Conservation (phyloP, 1,140 invertebrate genomes). For the Nautilus pompilius region DNA sequence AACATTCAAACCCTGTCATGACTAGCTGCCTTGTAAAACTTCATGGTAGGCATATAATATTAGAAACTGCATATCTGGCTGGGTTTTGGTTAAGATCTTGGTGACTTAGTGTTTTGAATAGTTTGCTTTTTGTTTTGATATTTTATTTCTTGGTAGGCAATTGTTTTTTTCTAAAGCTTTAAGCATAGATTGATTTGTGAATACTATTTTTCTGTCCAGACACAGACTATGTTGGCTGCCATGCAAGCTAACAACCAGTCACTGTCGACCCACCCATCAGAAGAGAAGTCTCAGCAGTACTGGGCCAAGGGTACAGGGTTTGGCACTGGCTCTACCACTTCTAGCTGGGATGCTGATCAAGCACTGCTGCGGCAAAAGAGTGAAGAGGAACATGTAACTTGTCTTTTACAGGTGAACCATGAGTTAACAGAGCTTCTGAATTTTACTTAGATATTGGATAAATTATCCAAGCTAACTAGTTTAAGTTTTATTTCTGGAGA, state of each 20-base stretch:
- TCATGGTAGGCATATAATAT: too few relatives aligned
- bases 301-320: constrained; percentile 94
- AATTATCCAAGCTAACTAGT: neutral
- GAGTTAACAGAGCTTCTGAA: too few relatives aligned
- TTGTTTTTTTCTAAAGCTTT: too few relatives aligned
- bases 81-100: too few relatives aligned
- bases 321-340: constrained; percentile 90
- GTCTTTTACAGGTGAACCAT: constrained; percentile 62
- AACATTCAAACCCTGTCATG: too few relatives aligned
- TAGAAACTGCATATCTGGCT: too few relatives aligned
- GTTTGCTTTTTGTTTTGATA: too few relatives aligned
- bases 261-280: constrained; percentile 21
- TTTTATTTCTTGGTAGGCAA: too few relatives aligned
- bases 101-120: too few relatives aligned
- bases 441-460: neutral
- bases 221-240: constrained; percentile 39
- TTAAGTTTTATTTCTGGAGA: too few relatives aligned
- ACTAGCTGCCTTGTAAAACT: too few relatives aligned
- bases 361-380: constrained; percentile 81
- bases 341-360: constrained; percentile 94
- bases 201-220: constrained; percentile 20
- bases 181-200: too few relatives aligned
- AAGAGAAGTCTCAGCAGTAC: constrained; percentile 76
- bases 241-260: constrained; percentile 29
- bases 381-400: constrained; percentile 91